phyloP scores from a whole-genome alignment of 2,797 vertebrate species.

The Octomys mimax region DNA sequence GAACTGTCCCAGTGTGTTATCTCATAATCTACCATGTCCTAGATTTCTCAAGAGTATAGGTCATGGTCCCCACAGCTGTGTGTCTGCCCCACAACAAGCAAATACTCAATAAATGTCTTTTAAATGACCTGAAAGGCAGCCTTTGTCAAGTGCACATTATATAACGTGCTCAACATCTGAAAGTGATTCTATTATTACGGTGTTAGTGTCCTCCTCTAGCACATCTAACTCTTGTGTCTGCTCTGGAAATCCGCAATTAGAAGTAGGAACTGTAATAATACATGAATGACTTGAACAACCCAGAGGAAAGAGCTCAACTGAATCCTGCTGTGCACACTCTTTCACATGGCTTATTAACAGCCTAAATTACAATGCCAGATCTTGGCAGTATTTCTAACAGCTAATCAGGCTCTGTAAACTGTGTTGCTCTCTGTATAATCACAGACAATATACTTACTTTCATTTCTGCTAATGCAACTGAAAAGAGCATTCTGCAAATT shows the following conservation, averaged over 20 bases:
- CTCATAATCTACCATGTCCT: background rate
- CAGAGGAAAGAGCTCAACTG: background rate
- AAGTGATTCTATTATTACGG: background rate
- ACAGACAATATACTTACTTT: slow-evolving; percentile 94
- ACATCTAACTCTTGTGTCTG: background rate
- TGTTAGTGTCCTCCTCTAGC: background rate
- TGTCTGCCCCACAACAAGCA: background rate
- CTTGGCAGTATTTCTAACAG: slow-evolving; percentile 13
- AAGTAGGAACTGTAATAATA: slow-evolving; percentile 5
- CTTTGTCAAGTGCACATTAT: background rate
- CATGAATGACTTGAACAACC: background rate
- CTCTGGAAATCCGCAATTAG: slow-evolving; percentile 11
- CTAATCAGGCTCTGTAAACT: slow-evolving; percentile 46
- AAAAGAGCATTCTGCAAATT: slow-evolving; percentile 96
- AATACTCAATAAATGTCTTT: background rate
- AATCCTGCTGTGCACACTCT: background rate
- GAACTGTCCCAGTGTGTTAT: background rate
- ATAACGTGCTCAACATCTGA: background rate
- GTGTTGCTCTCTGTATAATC: slow-evolving; percentile 17
- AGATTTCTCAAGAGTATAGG: slow-evolving; percentile 13
- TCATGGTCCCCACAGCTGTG: background rate
- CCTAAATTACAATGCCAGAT: background rate
- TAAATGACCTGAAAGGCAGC: slow-evolving; percentile 17
- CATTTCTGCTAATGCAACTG: slow-evolving; percentile 99
- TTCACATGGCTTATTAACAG: background rate